Conservation (phyloP, 1,140 invertebrate species). For the Heliconius hermathena region DNA sequence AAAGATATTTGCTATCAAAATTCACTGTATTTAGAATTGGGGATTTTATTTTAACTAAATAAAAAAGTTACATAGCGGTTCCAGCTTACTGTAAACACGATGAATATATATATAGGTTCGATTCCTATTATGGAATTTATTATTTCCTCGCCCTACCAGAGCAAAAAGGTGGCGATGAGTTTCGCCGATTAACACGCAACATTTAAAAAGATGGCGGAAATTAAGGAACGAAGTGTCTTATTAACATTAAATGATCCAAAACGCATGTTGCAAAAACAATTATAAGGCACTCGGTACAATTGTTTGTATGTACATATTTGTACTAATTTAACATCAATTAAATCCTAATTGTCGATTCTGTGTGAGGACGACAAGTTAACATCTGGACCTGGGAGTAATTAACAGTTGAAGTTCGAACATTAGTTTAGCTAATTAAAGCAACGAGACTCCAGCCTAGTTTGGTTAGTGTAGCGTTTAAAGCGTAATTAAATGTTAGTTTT, state of each 20-base stretch:
- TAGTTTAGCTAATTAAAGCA: constrained; percentile 16
- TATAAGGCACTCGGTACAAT: not conserved
- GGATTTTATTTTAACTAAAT: too few relatives aligned
- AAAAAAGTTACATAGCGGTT: too few relatives aligned
- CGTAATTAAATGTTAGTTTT: constrained; percentile 23
- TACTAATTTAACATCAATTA: not conserved
- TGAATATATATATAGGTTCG: too few relatives aligned
- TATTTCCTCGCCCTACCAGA: too few relatives aligned
- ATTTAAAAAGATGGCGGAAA: too few relatives aligned
- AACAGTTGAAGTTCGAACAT: constrained; percentile 3
- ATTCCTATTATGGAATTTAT: too few relatives aligned
- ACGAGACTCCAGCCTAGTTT: not conserved
- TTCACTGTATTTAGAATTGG: too few relatives aligned
- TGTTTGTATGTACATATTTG: not conserved
- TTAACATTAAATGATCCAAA: too few relatives aligned
- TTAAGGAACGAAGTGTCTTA: too few relatives aligned
- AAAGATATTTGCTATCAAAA: too few relatives aligned
- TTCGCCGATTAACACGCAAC: not conserved
- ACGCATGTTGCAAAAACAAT: too few relatives aligned
- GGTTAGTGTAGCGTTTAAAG: constrained; percentile 19
- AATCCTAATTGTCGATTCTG: not conserved
- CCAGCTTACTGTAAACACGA: too few relatives aligned
- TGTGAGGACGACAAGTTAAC: not conserved
- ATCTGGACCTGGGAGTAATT: not conserved
- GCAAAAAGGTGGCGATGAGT: not conserved